These are phyloP conservation scores for Ptychodera flava DNA, from an alignment of 35 echinoderm and acorn worm genomes.

Conservation along the genomic window DNA sequence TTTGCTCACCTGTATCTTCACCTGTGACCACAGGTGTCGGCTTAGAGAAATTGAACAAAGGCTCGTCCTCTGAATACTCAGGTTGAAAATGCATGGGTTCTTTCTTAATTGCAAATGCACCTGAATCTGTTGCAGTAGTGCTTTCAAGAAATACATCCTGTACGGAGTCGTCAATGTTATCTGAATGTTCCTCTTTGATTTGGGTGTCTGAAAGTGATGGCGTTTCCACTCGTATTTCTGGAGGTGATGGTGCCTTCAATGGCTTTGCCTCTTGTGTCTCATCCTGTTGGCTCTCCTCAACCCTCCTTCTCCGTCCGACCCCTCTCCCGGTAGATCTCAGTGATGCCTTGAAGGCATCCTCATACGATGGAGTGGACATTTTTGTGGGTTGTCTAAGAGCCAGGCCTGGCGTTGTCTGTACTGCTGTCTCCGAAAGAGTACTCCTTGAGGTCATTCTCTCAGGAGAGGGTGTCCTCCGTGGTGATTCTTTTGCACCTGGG, in stretches of 20 bases:
- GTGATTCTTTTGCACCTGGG: not conserved
- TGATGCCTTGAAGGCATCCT: not conserved
- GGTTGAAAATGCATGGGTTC: too few species aligned
- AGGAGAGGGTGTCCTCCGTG: not conserved
- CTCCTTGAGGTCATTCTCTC: not conserved
- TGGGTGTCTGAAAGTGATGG: not conserved
- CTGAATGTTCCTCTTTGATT: not conserved
- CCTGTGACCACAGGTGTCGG: too few species aligned
- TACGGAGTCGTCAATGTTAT: too few species aligned
- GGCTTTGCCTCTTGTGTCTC: not conserved
- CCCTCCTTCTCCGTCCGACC: not conserved
- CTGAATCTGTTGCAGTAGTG: too few species aligned
- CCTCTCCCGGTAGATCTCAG: not conserved
- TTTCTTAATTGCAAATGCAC: too few species aligned
- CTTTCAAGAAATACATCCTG: too few species aligned
- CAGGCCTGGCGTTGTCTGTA: constrained; percentile 7
- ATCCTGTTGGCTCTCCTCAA: not conserved
- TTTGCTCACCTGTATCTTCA: too few species aligned
- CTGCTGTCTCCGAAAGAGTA: not conserved
- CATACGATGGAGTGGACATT: not conserved
- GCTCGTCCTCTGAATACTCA: too few species aligned
- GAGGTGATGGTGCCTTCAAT: not conserved
- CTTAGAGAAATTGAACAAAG: too few species aligned
- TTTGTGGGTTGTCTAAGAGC: not conserved
- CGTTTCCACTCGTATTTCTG: not conserved